Evolutionary conservation across 1,140 invertebrate genomes (phyloP), one percentile per base, ranked within the genome.

Genomic region (Pseudoatta argentina): DNA sequence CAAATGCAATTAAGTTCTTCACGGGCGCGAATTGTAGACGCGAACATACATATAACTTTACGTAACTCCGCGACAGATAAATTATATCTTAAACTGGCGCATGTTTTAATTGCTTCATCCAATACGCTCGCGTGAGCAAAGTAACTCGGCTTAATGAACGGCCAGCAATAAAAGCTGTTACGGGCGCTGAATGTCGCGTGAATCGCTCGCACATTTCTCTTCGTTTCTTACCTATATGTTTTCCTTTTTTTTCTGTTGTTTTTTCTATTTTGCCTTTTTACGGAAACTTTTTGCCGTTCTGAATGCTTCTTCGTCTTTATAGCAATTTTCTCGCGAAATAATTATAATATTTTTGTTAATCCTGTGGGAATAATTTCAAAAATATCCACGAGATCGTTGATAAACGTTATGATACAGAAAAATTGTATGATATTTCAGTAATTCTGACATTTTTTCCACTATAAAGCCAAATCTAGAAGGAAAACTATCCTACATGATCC

Each of bases 1-100:
- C 59, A 63, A 83, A 90, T 55, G 53, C 89, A 87, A 91, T 90
- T 90, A 90, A 78, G 61, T 67, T 61, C 63, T 69, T 79, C 67
- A 75, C 75, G 39, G 75, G 34, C 48, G 63, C 51, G 57, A 30
- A 30, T 12, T 16, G 21, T 27, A 24, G 16, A 6, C 3, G 16
- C 44, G 27, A 4, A 14, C 51, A 6, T 69, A 18, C 39, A 7
- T 51, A 61, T 67, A 63, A 59, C 66, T 78, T 71, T 53, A 76
- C 53, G 64, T 63, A 86, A 86, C 88, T 86, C 39, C 34, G 73
- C 24, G 66, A 44, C 73, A 63, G 79, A 88, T 90, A 87, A 90
- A 90, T 88, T 87, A 90, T 88, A 86, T 86, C 86, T 14, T 24
- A 30, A 27, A 55, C 14, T 18, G 21, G 55, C 75, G 27, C 48